Evolutionary conservation across 2,797 vertebrate species (phyloP).

Genomic region (Danio choprae): DNA sequence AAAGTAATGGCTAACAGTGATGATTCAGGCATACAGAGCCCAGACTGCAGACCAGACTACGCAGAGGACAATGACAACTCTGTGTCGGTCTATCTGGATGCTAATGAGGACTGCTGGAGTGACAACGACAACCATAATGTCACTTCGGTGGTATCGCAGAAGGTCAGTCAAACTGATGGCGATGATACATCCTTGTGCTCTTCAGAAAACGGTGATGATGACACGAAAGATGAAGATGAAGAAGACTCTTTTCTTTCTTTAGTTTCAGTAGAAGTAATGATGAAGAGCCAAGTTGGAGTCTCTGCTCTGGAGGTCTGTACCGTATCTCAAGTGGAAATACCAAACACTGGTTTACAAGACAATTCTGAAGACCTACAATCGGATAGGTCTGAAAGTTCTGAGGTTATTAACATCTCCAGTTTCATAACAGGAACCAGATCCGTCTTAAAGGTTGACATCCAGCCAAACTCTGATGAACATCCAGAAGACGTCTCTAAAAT

Average conservation of each 20-base stretch:
- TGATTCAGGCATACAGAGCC: constrained; percentile 58
- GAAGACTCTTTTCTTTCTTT: constrained; percentile 73
- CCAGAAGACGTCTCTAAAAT: neutral
- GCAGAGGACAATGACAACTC: constrained; percentile 72
- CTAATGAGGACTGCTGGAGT: constrained; percentile 55
- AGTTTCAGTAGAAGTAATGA: constrained; percentile 68
- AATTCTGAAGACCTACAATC: constrained; percentile 1
- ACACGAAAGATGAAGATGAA: constrained; percentile 66
- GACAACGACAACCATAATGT: constrained; percentile 61
- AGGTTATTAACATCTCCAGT: constrained; percentile 61
- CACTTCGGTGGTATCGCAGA: constrained; percentile 38
- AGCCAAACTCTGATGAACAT: neutral
- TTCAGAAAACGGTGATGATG: constrained; percentile 66
- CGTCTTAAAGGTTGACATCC: constrained; percentile 3
- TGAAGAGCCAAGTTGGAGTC: constrained; percentile 49
- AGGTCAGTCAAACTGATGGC: constrained; percentile 7
- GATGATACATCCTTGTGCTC: constrained; percentile 43
- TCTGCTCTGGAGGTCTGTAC: constrained; percentile 33
- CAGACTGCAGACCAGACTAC: constrained; percentile 43
- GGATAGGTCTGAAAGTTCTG: neutral
- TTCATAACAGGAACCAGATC: constrained; percentile 51
- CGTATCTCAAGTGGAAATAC: constrained; percentile 6
- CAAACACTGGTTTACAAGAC: constrained; percentile 39
- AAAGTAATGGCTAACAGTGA: constrained; percentile 23
- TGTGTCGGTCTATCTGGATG: constrained; percentile 73